phyloP scores from a whole-genome alignment of 2,888 invertebrate species.

The Plagodis pulveraria region DNA sequence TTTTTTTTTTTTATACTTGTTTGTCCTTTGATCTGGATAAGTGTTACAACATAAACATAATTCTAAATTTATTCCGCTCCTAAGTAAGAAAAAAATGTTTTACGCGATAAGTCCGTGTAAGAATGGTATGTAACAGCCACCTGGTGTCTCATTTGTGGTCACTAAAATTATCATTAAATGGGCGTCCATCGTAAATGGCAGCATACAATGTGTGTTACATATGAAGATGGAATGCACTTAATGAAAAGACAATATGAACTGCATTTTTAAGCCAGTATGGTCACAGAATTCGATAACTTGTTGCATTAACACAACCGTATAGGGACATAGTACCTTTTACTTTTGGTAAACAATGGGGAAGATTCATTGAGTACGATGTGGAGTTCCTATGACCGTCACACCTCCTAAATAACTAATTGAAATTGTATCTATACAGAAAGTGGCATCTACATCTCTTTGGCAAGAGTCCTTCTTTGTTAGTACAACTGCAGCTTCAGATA shows the following conservation, averaged over 20 bases:
- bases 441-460: no score
- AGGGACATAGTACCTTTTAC: slow-evolving; percentile 29
- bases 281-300: slow-evolving; percentile 48
- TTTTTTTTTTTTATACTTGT: no score
- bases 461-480: no score
- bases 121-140: neutral
- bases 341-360: slow-evolving; percentile 23
- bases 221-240: slow-evolving; percentile 32
- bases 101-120: no score
- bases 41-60: no score
- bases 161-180: slow-evolving; percentile 29
- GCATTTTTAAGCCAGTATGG: slow-evolving; percentile 45
- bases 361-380: slow-evolving; percentile 13
- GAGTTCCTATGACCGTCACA: slow-evolving; percentile 2
- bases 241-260: slow-evolving; percentile 33
- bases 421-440: no score
- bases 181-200: slow-evolving; percentile 21
- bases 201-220: slow-evolving; percentile 5
- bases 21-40: no score
- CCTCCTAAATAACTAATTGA: no score
- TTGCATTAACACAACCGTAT: slow-evolving; percentile 55
- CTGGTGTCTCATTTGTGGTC: slow-evolving; percentile 30
- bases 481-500: no score
- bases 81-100: no score
- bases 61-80: no score